Evolutionary conservation across 2,888 invertebrate genomes (phyloP).

Genomic region (Melanargia galathea): DNA sequence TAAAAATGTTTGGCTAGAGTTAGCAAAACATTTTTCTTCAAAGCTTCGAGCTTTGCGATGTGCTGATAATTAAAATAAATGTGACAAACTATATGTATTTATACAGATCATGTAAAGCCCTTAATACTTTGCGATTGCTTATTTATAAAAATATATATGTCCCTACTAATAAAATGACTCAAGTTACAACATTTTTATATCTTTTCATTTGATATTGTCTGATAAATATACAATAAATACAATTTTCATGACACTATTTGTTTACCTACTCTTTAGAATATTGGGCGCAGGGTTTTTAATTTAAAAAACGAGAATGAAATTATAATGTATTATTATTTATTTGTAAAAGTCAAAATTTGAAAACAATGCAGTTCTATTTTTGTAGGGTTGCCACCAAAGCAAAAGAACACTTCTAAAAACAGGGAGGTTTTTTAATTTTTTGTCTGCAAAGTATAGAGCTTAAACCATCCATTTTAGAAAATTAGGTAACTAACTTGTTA

Average conservation of each 20-base stretch:
- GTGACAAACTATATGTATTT: too few species aligned
- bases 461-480: neutral
- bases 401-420: neutral
- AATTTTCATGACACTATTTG: constrained; percentile 1
- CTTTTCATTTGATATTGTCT: neutral
- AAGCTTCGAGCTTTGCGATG: too few species aligned
- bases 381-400: neutral
- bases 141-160: neutral
- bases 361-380: constrained; percentile 2
- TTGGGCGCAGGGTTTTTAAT: neutral
- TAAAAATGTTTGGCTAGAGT: too few species aligned
- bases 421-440: too few species aligned
- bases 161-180: neutral
- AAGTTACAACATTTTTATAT: neutral
- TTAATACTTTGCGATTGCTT: too few species aligned
- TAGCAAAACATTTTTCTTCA: too few species aligned
- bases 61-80: too few species aligned
- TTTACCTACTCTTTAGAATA: neutral
- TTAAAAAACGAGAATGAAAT: constrained; percentile 11
- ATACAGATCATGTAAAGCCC: too few species aligned
- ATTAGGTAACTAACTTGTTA: too few species aligned
- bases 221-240: neutral
- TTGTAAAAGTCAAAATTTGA: constrained; percentile 12
- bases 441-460: too few species aligned
- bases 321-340: constrained; percentile 14